Evolutionary conservation across 1,140 invertebrate genomes (phyloP).

Genomic region (Hylaeus anthracinus): DNA sequence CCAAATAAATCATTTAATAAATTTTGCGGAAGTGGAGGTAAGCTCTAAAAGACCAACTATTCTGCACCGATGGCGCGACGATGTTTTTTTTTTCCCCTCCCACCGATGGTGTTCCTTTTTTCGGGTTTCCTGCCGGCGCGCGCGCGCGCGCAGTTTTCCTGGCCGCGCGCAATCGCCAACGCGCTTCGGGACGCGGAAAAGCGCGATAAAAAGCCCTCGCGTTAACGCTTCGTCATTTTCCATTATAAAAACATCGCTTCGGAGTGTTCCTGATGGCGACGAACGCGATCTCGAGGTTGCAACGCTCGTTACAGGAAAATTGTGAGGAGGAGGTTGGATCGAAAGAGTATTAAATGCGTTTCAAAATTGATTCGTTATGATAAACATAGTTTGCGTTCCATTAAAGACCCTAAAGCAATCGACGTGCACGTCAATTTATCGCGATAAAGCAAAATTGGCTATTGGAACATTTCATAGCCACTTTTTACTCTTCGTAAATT

Average conservation of each 20-base stretch:
- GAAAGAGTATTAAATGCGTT: no score
- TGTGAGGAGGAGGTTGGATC: no score
- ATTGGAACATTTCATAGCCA: background rate
- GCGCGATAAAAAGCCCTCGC: no score
- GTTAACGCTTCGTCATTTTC: no score
- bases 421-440: no score
- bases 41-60: conserved; percentile 68
- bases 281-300: no score
- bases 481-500: background rate
- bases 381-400: background rate
- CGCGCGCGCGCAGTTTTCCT: background rate
- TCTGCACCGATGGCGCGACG: conserved; percentile 41
- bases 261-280: no score
- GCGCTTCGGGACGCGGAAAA: background rate
- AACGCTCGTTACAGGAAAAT: no score
- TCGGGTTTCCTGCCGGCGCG: background rate
- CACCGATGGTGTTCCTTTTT: background rate
- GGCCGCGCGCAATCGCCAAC: no score
- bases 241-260: no score
- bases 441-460: no score
- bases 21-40: conserved; percentile 60
- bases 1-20: conserved; percentile 75
- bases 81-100: background rate
- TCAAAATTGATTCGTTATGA: no score
- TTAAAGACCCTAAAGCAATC: background rate